Base-by-base conservation (phyloP, 2,113 vertebrate genomes). In the Catagonus wagneri region DNA sequence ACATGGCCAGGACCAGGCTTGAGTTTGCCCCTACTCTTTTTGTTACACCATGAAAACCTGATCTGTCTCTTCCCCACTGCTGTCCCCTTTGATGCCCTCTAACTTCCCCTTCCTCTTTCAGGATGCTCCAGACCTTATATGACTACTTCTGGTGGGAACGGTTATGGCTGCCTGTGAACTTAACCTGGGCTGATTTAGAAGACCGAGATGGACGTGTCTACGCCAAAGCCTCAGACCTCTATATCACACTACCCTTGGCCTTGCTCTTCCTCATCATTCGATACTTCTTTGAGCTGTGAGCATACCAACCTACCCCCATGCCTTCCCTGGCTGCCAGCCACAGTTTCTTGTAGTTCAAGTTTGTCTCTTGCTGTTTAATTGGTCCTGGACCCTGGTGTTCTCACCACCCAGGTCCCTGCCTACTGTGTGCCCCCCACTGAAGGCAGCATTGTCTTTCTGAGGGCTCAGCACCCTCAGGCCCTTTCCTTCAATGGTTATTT, bases 111-210 rank as follows among this genome's bases (percentile, higher is more conserved):
- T 17, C 9, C 36, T 6, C 3, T 0, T 54, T 29, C 98, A 99
- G 99, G 97, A 99, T 99, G 99, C 98, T 99, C 61, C 98, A 98
- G 90, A 98, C 98, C 56, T 94, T 99, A 95, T 99, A 99, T 72
- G 98, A 99, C 71, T 99, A 98, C 92, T 99, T 99, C 96, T 99
- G 99, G 99, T 99, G 99, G 99, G 99, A 99, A 92, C 98, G 98
- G 90, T 99, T 99, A 34, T 99, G 99, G 99, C 99, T 99, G 75
- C 99, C 99, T 0, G 97, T 98, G 71, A 99, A 99, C 93, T 97
- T 99, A 92, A 99, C 99, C 97, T 99, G 99, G 99, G 99, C 99
- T 0, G 99, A 99, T 97, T 98, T 99, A 89, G 98, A 99, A 98
- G 99, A 99, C 96, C 97, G 98, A 1, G 99, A 99, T 97, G 99